These are phyloP conservation scores for Tachysurus vachellii DNA, from an alignment of 2,113 vertebrate genomes.

Conservation along the genomic window DNA sequence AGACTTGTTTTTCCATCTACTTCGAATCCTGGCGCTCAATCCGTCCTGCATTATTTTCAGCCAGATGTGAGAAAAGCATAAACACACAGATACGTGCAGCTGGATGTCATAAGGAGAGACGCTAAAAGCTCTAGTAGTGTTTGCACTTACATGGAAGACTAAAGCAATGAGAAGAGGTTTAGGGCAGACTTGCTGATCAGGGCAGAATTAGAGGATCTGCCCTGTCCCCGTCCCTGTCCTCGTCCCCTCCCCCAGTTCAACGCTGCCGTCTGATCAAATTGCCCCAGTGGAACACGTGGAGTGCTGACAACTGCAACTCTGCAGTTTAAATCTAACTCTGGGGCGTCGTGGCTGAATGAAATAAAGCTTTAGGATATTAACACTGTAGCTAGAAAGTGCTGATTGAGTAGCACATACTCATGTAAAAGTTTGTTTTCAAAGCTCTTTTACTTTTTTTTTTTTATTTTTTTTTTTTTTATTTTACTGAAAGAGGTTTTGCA, in stretches of 20 bases:
- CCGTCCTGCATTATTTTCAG: not conserved
- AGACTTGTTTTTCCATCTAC: not conserved
- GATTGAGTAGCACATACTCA: not conserved
- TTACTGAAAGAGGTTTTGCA: not conserved
- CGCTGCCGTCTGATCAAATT: slow-evolving; percentile 55
- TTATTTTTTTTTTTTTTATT: no score
- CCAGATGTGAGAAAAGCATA: not conserved
- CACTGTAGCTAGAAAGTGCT: not conserved
- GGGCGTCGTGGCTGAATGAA: slow-evolving; percentile 9
- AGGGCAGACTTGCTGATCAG: slow-evolving; percentile 47
- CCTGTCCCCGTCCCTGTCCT: not conserved
- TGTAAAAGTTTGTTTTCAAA: not conserved
- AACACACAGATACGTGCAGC: not conserved
- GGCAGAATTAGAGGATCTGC: slow-evolving; percentile 46
- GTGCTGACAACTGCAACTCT: slow-evolving; percentile 59
- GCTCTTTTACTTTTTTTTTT: not conserved
- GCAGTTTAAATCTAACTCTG: slow-evolving; percentile 20
- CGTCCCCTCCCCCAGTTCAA: slow-evolving; percentile 30
- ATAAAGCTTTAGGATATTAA: slow-evolving; percentile 2
- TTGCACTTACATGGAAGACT: not conserved
- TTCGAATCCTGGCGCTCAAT: not conserved
- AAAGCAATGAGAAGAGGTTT: not conserved
- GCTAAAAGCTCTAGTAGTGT: not conserved
- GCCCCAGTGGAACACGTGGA: slow-evolving; percentile 54
- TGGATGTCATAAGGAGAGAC: not conserved